Evolutionary conservation across 2,888 invertebrate species (phyloP).

Genomic region (Suillia variegata): DNA sequence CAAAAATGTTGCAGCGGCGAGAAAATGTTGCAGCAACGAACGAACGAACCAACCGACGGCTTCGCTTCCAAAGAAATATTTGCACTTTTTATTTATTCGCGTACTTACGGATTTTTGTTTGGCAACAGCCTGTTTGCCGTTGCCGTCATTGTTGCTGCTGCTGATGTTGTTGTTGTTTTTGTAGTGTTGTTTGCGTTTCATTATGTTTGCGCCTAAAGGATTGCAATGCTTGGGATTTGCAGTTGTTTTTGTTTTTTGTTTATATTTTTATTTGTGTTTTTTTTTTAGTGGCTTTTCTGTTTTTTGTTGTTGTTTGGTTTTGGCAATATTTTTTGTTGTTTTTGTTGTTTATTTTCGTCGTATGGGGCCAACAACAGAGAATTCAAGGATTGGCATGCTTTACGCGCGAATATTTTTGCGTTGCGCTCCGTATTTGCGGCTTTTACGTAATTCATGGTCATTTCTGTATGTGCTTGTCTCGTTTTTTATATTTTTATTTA

Average conservation of each 20-base stretch:
- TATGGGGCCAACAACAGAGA: too few relatives aligned
- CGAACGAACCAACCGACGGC: conserved; percentile 1
- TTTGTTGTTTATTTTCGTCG: too few relatives aligned
- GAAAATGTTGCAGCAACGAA: conserved; percentile 36
- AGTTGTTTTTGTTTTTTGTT: conserved; percentile 14
- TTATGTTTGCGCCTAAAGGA: conserved; percentile 55
- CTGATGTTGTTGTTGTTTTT: conserved; percentile 22
- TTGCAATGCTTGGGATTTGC: conserved; percentile 34
- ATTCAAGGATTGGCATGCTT: conserved; percentile 38
- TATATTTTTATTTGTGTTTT: conserved; percentile 19
- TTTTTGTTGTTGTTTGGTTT: conserved; percentile 6
- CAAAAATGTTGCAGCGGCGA: conserved; percentile 26
- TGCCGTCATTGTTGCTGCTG: conserved; percentile 12
- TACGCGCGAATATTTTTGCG: conserved; percentile 20
- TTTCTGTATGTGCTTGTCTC: conserved; percentile 28
- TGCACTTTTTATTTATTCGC: conserved; percentile 45
- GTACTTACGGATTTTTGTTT: conserved; percentile 28
- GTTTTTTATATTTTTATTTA: conserved; percentile 15
- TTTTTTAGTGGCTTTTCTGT: too few relatives aligned
- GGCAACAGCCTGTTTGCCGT: too few relatives aligned
- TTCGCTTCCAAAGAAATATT: conserved; percentile 41
- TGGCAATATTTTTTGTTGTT: too few relatives aligned
- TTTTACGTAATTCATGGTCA: conserved; percentile 53
- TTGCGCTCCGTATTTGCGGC: conserved; percentile 44
- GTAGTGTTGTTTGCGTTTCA: conserved; percentile 52